Evolutionary conservation across 2,113 vertebrate species (phyloP), one percentile per base, ranked within the genome.

Genomic region (Seriola aureovittata): DNA sequence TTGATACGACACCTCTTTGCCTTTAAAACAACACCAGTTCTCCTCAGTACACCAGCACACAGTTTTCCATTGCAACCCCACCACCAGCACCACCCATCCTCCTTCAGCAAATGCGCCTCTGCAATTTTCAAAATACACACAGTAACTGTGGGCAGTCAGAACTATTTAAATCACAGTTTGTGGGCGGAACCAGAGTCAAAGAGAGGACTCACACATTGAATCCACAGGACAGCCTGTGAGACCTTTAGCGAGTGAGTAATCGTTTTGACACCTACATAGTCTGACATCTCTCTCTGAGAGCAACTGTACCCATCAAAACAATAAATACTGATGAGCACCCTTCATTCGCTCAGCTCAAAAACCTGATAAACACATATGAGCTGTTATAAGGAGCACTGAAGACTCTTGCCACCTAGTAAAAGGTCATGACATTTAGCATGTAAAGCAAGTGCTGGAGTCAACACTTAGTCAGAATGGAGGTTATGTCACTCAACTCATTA

Each of bases 131-230:
- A 19, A 82, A 46, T 60, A 59, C 11, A 84, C 32, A 78, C 58
- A 58, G 32, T 60, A 78, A 57, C 70, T 63, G 71, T 81, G 71
- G 57, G 78, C 75, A 59, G 84, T 55, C 8, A 52, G 38, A 68
- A 23, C 50, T 38, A 71, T 75, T 75, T 85, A 38, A 90, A 73
- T 86, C 74, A 83, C 72, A 73, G 80, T 72, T 74, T 60, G 87
- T 89, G 85, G 76, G 86, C 64, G 80, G 86, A 84, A 69, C 85
- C 59, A 40, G 77, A 82, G 81, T 87, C 78, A 82, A 62, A 80
- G 65, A 25, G 60, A 88, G 65, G 58, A 52, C 54, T 88, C 50
- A 71, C 72, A 78, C 64, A 48, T 23, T 86, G 85, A 88, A 75
- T 86, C 84, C 87, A 74, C 73, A 54, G 73, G 69, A 77, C 84